Conservation (phyloP, 2,888 invertebrate genomes). For the Ferrisia virgata region DNA sequence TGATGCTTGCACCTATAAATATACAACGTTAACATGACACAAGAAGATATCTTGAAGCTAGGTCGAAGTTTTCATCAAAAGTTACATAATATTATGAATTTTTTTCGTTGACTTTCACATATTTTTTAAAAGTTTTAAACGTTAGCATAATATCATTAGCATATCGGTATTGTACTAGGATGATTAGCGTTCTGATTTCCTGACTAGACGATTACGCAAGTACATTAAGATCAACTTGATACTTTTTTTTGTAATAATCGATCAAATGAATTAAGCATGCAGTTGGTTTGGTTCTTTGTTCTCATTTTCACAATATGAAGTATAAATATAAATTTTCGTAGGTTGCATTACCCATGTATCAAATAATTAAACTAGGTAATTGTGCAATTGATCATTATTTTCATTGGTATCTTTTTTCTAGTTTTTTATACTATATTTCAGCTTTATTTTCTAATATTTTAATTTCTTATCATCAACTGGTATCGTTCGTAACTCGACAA, state of each 20-base stretch:
- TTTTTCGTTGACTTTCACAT: conserved; percentile 11
- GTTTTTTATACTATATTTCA: no score
- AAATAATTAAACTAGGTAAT: no score
- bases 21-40: not conserved
- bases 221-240: not conserved
- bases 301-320: no score
- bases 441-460: no score
- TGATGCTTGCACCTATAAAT: not conserved
- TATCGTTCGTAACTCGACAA: no score
- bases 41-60: not conserved
- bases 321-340: not conserved
- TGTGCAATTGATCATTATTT: no score
- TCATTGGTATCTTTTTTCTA: no score
- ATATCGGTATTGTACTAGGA: not conserved
- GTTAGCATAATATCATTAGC: not conserved
- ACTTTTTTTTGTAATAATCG: no score
- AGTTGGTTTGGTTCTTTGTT: no score
- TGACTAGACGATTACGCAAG: not conserved
- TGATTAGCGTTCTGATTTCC: not conserved
- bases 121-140: not conserved
- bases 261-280: no score
- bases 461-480: no score
- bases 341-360: no score
- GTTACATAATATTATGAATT: not conserved
- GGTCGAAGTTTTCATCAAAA: not conserved